Base-by-base conservation (phyloP, 1,140 invertebrate species). In the Wasmannia auropunctata region DNA sequence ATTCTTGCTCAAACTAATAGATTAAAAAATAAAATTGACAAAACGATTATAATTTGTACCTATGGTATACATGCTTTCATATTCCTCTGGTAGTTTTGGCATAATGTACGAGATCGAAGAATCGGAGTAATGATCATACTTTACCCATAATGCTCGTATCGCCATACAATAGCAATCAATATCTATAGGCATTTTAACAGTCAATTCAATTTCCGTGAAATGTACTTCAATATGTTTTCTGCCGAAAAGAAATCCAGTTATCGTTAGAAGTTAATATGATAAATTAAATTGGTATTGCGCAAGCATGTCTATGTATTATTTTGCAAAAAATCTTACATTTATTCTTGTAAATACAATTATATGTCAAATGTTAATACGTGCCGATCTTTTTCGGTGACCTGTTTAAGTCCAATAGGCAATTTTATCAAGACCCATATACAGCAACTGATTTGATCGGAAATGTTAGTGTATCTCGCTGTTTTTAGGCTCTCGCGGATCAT, bases 71-170 rank as follows among this genome's bases (percentile, higher is more conserved):
- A 43, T 7, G 46, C 86, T 89, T 69, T 87, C 56, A 81, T 91
- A 92, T 76, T 93, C 85, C 0, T 91, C 79, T 1, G 93, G 91
- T 16, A 94, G 31, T 6, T 91, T 58, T 0, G 93, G 94, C 6
- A 92, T 91, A 6, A 83, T 19, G 86, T 94, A 96, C n/a, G 94
- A 95, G 3, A 19, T 65, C 31, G 90, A 85, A 8, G 89, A 90
- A 63, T 95, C 94, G 1, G 95, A 95, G 63, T 94, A 95, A 92
- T 97, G 96, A 87, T 97, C 96, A 86, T 96, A 97, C 76, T 95
- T 95, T 6, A 96, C 80, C 95, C 96, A 96, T 60, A 97, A 93
- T 8, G 95, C 95, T 58, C 97, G 94, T 25, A 97, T 91, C 0
- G 96, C 96, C 40, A 96, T 95, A 43, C 95, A 95, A 62, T 96